A percentile compares a stretch with the other conserved stretches of the same genome.
These are phyloP conservation scores for Himantopus leucocephalus DNA, from an alignment of 2,113 vertebrate genomes.

Conservation along the genomic window DNA sequence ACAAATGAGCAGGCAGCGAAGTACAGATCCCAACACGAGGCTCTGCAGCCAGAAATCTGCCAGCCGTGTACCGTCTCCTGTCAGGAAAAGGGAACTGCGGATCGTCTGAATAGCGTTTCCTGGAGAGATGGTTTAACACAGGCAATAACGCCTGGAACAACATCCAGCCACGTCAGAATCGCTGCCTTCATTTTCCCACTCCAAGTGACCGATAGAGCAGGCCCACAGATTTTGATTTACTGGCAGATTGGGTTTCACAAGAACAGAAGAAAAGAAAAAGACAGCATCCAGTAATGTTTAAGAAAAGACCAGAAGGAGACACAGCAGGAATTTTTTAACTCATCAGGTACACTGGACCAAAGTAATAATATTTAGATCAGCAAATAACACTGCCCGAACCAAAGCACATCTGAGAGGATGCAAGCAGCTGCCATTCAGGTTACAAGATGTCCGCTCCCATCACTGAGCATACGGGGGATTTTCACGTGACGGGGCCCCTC, in stretches of 20 bases:
- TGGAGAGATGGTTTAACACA: neutral
- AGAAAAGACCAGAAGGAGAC: neutral
- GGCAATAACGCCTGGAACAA: neutral
- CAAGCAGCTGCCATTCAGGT: neutral
- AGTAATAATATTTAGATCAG: neutral
- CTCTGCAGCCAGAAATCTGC: neutral
- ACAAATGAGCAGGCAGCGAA: neutral
- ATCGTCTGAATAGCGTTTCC: neutral
- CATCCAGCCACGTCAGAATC: neutral
- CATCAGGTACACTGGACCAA: neutral
- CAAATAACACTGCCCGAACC: neutral
- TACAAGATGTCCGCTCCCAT: neutral
- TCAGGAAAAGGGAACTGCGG: neutral
- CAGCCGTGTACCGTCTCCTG: neutral
- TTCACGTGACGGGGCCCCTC: fast-evolving
- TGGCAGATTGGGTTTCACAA: neutral
- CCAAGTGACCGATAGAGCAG: neutral
- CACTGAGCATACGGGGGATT: neutral
- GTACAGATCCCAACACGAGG: neutral
- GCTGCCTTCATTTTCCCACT: neutral
- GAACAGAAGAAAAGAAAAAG: neutral
- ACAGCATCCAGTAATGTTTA: neutral
- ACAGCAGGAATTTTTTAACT: neutral
- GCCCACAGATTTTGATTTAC: neutral
- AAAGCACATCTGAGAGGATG: neutral